Conservation (phyloP, 2,797 vertebrate species). For the Hippocampus kuda region DNA sequence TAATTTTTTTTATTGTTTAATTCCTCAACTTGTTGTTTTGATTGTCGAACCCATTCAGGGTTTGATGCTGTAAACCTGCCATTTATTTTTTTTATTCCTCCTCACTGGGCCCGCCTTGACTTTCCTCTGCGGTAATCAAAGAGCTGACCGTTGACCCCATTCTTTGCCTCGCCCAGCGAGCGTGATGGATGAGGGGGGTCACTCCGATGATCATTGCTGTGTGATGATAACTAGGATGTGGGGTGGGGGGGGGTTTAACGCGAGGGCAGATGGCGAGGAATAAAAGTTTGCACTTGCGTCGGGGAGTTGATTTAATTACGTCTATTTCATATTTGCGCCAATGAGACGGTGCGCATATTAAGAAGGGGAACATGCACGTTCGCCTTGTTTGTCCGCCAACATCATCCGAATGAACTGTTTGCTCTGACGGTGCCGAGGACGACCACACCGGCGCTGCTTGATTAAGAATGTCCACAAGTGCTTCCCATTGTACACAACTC, state of each 20-base stretch:
- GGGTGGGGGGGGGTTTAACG: not conserved
- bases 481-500: not conserved
- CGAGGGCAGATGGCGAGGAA: conserved; percentile 23
- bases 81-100: conserved; percentile 43
- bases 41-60: conserved; percentile 23
- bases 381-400: conserved; percentile 7
- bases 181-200: conserved; percentile 61
- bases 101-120: conserved; percentile 42
- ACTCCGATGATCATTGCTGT: conserved; percentile 31
- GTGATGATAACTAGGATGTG: not conserved
- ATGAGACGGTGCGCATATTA: conserved; percentile 16
- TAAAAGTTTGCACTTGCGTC: conserved; percentile 25
- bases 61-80: conserved; percentile 34
- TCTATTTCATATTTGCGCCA: conserved; percentile 45
- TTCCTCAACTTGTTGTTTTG: conserved; percentile 16
- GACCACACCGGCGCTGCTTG: not conserved
- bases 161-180: conserved; percentile 35
- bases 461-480: conserved; percentile 2
- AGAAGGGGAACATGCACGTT: not conserved
- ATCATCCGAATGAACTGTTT: conserved; percentile 11
- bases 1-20: conserved; percentile 9
- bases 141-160: conserved; percentile 44
- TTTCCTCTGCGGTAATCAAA: conserved; percentile 55
- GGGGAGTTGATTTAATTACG: conserved; percentile 52
- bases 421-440: conserved; percentile 23